Percentiles rank a stretch among this genome's conserved stretches.
These are phyloP conservation scores for Diadumene lineata DNA, from an alignment of 92 coral and sea anemone genomes.

Conservation along the genomic window DNA sequence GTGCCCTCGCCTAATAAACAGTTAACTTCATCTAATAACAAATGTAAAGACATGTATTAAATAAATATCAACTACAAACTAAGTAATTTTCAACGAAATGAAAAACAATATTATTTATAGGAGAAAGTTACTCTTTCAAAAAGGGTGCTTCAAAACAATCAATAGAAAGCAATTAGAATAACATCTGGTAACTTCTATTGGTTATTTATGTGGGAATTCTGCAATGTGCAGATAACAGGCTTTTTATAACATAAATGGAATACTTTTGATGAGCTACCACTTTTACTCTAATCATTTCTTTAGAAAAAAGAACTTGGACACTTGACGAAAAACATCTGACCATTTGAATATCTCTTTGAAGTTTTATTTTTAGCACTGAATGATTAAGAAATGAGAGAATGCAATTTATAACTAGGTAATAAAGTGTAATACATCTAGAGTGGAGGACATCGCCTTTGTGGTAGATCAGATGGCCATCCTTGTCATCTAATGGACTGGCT, in stretches of 20 bases:
- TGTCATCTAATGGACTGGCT: slow-evolving; percentile 87
- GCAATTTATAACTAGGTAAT: not conserved
- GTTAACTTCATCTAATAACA: slow-evolving; percentile 75
- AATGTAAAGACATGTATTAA: slow-evolving; percentile 18
- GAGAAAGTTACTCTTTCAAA: too few relatives aligned
- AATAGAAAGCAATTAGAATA: too few relatives aligned
- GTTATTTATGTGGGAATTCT: too few relatives aligned
- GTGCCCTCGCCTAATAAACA: slow-evolving; percentile 95
- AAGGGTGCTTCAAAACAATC: too few relatives aligned
- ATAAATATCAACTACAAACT: too few relatives aligned
- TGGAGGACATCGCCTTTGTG: slow-evolving; percentile 96
- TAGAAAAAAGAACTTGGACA: too few relatives aligned
- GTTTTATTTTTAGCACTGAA: not conserved
- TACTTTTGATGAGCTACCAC: not conserved
- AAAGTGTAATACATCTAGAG: slow-evolving; percentile 84
- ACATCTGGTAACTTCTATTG: too few relatives aligned
- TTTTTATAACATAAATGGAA: too few relatives aligned
- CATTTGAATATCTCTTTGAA: not conserved
- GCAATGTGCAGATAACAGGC: too few relatives aligned
- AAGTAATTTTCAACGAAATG: too few relatives aligned
- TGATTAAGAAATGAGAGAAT: not conserved
- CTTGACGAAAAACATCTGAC: too few relatives aligned
- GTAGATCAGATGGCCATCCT: slow-evolving; percentile 96
- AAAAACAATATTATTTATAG: too few relatives aligned
- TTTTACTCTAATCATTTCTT: not conserved